Conservation (phyloP, 2,113 vertebrate genomes). For the Parotia lawesii region DNA sequence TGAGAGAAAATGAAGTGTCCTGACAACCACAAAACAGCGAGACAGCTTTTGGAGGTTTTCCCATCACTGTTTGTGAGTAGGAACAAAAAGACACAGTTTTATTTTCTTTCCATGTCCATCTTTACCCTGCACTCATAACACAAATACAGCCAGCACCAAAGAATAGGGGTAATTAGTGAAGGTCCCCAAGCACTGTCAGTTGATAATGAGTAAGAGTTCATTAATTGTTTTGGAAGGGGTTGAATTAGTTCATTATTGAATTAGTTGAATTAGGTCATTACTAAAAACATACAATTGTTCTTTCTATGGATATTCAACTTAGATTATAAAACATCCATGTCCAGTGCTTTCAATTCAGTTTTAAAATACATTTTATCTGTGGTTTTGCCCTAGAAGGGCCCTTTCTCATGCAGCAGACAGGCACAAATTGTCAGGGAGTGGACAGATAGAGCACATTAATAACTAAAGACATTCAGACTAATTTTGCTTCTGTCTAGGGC, state of each 20-base stretch:
- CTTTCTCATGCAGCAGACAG: not conserved
- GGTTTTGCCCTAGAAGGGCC: not conserved
- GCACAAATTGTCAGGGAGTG: not conserved
- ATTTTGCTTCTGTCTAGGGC: not conserved
- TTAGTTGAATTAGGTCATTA: conserved; percentile 5
- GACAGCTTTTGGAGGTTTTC: conserved; percentile 38
- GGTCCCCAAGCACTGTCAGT: not conserved
- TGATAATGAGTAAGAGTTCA: not conserved
- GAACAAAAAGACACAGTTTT: not conserved
- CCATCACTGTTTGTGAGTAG: not conserved
- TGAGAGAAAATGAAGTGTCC: conserved; percentile 52
- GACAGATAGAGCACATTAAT: not conserved
- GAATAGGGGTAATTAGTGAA: not conserved
- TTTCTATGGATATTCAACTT: not conserved
- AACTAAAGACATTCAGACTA: not conserved
- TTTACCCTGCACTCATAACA: not conserved
- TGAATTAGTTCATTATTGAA: conserved; percentile 16
- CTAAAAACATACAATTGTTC: not conserved
- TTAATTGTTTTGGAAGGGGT: not conserved
- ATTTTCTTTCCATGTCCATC: not conserved
- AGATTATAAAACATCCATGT: not conserved
- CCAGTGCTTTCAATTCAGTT: not conserved
- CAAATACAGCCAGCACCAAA: not conserved
- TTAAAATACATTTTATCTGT: not conserved
- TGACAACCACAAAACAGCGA: conserved; percentile 45